phyloP scores from a whole-genome alignment of 2,888 invertebrate genomes.

The Cosmia trapezina region DNA sequence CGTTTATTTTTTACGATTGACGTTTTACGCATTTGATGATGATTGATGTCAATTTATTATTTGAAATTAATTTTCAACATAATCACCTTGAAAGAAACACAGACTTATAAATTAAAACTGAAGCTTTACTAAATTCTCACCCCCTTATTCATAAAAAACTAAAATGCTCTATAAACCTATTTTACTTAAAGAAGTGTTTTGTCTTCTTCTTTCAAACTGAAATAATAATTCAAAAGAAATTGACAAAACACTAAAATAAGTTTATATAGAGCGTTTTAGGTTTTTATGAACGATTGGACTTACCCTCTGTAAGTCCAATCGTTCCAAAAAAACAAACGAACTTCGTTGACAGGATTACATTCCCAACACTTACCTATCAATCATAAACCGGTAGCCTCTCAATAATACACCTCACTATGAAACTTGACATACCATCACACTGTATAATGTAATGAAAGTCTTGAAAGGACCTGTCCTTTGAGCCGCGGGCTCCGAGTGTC shows the following conservation, averaged over 20 bases:
- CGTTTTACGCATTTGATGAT: not conserved
- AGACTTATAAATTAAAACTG: not conserved
- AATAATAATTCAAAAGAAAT: too few relatives aligned
- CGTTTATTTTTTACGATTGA: not conserved
- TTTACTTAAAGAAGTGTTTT: too few relatives aligned
- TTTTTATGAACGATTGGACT: too few relatives aligned
- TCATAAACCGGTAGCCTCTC: not conserved
- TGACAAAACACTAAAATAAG: too few relatives aligned
- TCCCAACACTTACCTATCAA: not conserved
- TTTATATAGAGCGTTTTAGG: too few relatives aligned
- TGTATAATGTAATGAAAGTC: slow-evolving; percentile 43
- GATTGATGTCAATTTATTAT: not conserved
- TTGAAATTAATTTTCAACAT: not conserved
- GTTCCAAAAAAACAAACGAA: too few relatives aligned
- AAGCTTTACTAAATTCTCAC: not conserved
- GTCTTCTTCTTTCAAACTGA: too few relatives aligned
- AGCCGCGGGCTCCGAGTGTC: slow-evolving; percentile 60
- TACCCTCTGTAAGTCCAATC: too few relatives aligned
- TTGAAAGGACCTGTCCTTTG: slow-evolving; percentile 55
- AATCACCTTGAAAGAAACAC: not conserved
- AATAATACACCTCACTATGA: slow-evolving; percentile 4
- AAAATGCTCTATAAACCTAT: too few relatives aligned
- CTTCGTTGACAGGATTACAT: not conserved
- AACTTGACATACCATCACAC: slow-evolving; percentile 26
- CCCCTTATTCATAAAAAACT: too few relatives aligned